These are phyloP conservation scores for Euwallacea similis DNA, from an alignment of 1,140 invertebrate species.

Conservation along the genomic window DNA sequence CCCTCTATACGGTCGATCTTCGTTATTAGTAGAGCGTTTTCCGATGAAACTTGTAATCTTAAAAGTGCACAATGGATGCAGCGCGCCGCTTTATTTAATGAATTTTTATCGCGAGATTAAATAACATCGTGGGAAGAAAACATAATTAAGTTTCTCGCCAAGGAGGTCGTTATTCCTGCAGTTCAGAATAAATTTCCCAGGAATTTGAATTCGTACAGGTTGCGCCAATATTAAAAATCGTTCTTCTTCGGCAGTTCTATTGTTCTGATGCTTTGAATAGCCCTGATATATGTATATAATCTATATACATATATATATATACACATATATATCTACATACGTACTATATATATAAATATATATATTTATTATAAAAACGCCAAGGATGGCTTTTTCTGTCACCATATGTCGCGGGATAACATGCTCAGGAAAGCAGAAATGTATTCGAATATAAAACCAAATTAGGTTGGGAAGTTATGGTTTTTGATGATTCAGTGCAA, in stretches of 20 bases:
- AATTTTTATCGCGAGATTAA: conserved; percentile 14
- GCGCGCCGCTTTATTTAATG: conserved; percentile 12
- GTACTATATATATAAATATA: too few species aligned
- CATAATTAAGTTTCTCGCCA: conserved; percentile 13
- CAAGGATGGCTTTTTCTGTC: conserved; percentile 24
- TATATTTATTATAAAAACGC: conserved; percentile 20
- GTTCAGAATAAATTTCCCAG: conserved; percentile 7
- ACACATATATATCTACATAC: neutral
- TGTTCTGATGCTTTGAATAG: conserved; percentile 10
- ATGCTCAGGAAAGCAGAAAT: conserved; percentile 31
- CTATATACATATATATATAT: neutral
- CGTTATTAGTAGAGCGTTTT: neutral
- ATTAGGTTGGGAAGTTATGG: conserved; percentile 35
- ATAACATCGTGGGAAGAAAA: conserved; percentile 4
- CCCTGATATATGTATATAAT: conserved; percentile 21
- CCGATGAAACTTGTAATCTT: neutral
- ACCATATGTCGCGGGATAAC: conserved; percentile 27
- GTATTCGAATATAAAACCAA: conserved; percentile 35
- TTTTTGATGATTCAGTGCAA: conserved; percentile 37
- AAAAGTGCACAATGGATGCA: conserved; percentile 13
- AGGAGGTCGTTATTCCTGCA: conserved; percentile 1
- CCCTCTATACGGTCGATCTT: neutral
- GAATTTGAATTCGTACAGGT: conserved; percentile 13
- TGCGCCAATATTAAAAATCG: conserved; percentile 17
- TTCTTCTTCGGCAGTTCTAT: conserved; percentile 11